These are phyloP conservation scores for Scrobipalpa atriplicella DNA, from an alignment of 2,888 invertebrate species.

Conservation along the genomic window DNA sequence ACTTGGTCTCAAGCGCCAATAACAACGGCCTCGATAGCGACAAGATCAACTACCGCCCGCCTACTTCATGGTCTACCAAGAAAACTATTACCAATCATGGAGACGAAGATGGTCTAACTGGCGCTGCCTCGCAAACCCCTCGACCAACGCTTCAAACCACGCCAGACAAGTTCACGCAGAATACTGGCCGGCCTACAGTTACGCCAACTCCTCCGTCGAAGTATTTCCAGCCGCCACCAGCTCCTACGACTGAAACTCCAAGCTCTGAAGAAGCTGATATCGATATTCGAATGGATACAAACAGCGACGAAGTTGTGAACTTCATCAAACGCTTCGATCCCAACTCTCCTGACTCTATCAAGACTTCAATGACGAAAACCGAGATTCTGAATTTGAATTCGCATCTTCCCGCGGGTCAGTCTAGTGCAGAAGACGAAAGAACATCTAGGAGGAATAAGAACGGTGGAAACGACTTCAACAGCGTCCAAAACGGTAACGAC, in stretches of 20 bases:
- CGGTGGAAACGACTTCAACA: conserved; percentile 57
- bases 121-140: conserved; percentile 57
- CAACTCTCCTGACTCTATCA: conserved; percentile 62
- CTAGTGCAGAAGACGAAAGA: conserved; percentile 69
- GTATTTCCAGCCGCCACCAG: conserved; percentile 56
- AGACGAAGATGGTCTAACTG: conserved; percentile 44
- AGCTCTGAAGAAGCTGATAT: conserved; percentile 49
- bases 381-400: conserved; percentile 69
- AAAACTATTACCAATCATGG: conserved; percentile 35
- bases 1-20: conserved; percentile 64
- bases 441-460: conserved; percentile 62
- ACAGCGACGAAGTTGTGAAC: conserved; percentile 61
- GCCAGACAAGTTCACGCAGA: conserved; percentile 35
- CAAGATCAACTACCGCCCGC: conserved; percentile 76
- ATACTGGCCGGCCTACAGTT: conserved; percentile 11
- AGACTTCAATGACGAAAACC: conserved; percentile 68
- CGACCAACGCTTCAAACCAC: conserved; percentile 54
- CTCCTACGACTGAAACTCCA: conserved; percentile 52
- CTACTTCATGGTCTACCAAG: conserved; percentile 81
- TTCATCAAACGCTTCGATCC: conserved; percentile 78
- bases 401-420: conserved; percentile 66
- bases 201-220: conserved; percentile 49
- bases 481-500: conserved; percentile 44
- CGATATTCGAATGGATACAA: conserved; percentile 48
- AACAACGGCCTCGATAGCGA: conserved; percentile 70